A percentile compares a stretch with the other conserved stretches of the same genome.
Conservation (phyloP, 2,797 vertebrate species). For the Pseudomugil gertrudae region DNA sequence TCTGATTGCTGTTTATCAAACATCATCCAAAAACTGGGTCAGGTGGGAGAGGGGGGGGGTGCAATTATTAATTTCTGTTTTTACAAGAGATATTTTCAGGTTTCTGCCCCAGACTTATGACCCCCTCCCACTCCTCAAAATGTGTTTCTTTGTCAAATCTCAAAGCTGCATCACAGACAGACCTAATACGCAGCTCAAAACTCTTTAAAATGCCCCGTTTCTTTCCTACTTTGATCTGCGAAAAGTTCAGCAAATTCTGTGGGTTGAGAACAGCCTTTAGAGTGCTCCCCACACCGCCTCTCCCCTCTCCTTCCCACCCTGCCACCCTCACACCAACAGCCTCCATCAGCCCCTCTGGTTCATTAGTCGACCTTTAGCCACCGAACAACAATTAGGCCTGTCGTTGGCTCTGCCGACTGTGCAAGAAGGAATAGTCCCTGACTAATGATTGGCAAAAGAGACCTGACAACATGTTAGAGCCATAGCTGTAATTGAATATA, state of each 20-base stretch:
- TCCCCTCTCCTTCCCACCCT: conserved; percentile 67
- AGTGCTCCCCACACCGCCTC: conserved; percentile 64
- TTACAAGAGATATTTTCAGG: background rate
- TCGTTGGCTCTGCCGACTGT: conserved; percentile 73
- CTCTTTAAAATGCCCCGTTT: conserved; percentile 81
- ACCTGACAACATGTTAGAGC: conserved; percentile 87
- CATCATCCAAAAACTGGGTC: background rate
- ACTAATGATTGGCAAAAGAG: conserved; percentile 92
- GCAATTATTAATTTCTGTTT: background rate
- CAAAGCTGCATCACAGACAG: conserved; percentile 66
- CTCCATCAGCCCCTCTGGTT: conserved; percentile 82
- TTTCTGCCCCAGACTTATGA: background rate
- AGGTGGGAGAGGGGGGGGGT: too few relatives aligned
- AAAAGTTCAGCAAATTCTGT: conserved; percentile 85
- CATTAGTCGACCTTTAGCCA: conserved; percentile 90
- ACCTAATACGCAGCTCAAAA: conserved; percentile 72
- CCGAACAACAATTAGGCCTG: conserved; percentile 89
- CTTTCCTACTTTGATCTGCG: conserved; percentile 84
- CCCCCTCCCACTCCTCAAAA: background rate
- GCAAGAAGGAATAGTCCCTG: conserved; percentile 78
- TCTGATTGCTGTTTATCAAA: conserved; percentile 29
- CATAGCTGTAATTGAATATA: conserved; percentile 89
- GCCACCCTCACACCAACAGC: conserved; percentile 79
- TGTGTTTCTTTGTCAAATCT: conserved; percentile 49
- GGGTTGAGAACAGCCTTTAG: conserved; percentile 74